phyloP scores from a whole-genome alignment of 2,888 invertebrate genomes.

The Pristionchus exspectatus region DNA sequence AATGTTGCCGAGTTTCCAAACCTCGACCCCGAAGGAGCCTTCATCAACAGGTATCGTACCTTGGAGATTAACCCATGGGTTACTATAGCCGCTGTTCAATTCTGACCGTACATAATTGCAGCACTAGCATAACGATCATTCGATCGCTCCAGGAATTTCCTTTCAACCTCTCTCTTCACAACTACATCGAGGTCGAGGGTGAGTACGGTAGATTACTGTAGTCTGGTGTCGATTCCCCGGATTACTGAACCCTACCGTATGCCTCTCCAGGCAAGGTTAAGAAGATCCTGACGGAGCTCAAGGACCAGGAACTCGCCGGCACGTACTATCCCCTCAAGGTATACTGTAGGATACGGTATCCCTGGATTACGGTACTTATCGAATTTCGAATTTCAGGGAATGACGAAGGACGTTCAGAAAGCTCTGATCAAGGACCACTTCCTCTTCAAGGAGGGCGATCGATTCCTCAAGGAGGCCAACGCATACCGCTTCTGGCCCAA shows the following conservation, averaged over 20 bases:
- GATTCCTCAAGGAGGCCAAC: slow-evolving; percentile 65
- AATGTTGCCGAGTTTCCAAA: slow-evolving; percentile 89
- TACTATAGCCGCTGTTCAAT: slow-evolving; percentile 42
- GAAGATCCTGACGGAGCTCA: slow-evolving; percentile 56
- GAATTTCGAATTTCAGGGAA: slow-evolving; percentile 83
- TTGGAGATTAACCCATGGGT: too few relatives aligned
- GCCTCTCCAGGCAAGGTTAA: slow-evolving; percentile 39
- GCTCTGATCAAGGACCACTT: slow-evolving; percentile 94
- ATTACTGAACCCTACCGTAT: neutral
- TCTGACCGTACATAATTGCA: slow-evolving; percentile 12
- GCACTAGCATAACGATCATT: slow-evolving; percentile 93
- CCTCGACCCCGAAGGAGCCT: slow-evolving; percentile 87
- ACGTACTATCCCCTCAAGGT: slow-evolving; percentile 92
- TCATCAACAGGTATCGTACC: slow-evolving; percentile 84
- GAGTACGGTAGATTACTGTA: neutral
- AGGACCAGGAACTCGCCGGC: slow-evolving; percentile 88
- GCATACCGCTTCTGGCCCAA: slow-evolving; percentile 87
- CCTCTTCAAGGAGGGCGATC: slow-evolving; percentile 82
- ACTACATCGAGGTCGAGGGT: slow-evolving; percentile 88
- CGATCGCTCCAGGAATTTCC: slow-evolving; percentile 90
- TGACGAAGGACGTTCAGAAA: slow-evolving; percentile 94
- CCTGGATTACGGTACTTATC: slow-evolving; percentile 84
- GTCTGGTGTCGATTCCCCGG: neutral
- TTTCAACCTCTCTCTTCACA: slow-evolving; percentile 92
- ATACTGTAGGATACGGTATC: slow-evolving; percentile 80